Conservation (phyloP, 2,888 invertebrate species). For the Opisthograptis luteolata region DNA sequence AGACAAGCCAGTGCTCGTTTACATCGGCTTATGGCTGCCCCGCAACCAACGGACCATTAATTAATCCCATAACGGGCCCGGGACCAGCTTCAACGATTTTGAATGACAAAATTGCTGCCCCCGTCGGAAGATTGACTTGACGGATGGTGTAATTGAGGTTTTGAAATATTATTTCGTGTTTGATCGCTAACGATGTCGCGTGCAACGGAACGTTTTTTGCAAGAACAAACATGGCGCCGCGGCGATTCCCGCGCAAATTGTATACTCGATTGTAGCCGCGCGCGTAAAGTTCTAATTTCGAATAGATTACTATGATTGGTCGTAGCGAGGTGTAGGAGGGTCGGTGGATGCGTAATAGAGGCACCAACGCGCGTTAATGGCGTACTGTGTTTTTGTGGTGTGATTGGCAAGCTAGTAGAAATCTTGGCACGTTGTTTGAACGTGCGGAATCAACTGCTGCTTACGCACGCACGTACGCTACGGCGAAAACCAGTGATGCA, state of each 20-base stretch:
- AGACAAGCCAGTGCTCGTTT: conserved; percentile 56
- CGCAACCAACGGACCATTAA: conserved; percentile 60
- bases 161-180: conserved; percentile 65
- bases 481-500: conserved; percentile 52
- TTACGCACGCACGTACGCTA: conserved; percentile 50
- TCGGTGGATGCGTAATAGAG: conserved; percentile 49
- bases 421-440: conserved; percentile 53
- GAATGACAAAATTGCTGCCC: conserved; percentile 72
- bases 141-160: conserved; percentile 69
- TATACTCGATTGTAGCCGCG: conserved; percentile 55
- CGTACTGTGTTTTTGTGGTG: conserved; percentile 55
- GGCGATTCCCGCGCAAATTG: conserved; percentile 52
- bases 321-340: conserved; percentile 45
- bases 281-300: conserved; percentile 69
- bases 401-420: conserved; percentile 56
- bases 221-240: conserved; percentile 50
- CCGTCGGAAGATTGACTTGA: conserved; percentile 52
- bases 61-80: conserved; percentile 69
- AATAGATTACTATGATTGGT: conserved; percentile 72
- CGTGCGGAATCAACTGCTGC: conserved; percentile 55
- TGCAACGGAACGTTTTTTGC: conserved; percentile 44
- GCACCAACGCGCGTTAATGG: conserved; percentile 59
- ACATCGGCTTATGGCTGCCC: conserved; percentile 64
- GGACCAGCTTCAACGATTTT: conserved; percentile 60
- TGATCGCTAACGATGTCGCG: conserved; percentile 55